phyloP scores from a whole-genome alignment of 2,797 vertebrate genomes.

The Botia almorhae region DNA sequence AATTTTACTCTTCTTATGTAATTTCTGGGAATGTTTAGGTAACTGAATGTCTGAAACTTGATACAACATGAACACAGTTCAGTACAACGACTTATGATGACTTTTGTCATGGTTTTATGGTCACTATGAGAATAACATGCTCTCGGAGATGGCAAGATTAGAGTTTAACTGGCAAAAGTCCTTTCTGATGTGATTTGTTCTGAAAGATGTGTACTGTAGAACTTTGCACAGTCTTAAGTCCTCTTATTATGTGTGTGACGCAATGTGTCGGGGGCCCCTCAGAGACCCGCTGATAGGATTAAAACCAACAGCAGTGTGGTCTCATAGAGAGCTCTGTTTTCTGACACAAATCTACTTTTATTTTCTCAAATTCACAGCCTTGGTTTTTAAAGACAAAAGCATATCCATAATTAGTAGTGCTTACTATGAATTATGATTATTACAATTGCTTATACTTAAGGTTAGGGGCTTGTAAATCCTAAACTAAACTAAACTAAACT shows the following conservation, averaged over 20 bases:
- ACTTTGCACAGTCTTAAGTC: conserved; percentile 63
- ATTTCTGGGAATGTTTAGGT: conserved; percentile 69
- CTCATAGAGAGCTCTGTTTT: conserved; percentile 56
- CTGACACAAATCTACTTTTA: conserved; percentile 63
- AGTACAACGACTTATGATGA: conserved; percentile 67
- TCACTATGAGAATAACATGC: conserved; percentile 51
- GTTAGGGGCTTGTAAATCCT: too few relatives aligned
- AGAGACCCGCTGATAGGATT: conserved; percentile 56
- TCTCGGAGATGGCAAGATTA: conserved; percentile 62
- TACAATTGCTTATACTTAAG: background rate
- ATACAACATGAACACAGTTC: conserved; percentile 65
- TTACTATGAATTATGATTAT: conserved; percentile 1
- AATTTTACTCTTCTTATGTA: conserved; percentile 62
- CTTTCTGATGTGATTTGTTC: conserved; percentile 56
- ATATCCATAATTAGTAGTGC: background rate
- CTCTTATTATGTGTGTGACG: conserved; percentile 66
- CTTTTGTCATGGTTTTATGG: conserved; percentile 65
- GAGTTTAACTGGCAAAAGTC: conserved; percentile 35
- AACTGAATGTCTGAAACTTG: conserved; percentile 69
- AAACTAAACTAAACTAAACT: too few relatives aligned
- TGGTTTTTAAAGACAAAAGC: conserved; percentile 10
- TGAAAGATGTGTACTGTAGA: conserved; percentile 69
- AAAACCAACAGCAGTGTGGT: conserved; percentile 49
- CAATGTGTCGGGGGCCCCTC: conserved; percentile 66
- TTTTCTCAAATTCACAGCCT: conserved; percentile 18